Evolutionary conservation across 2,113 vertebrate genomes (phyloP), one percentile per base, ranked within the genome.

Genomic region (Noturus placidus): DNA sequence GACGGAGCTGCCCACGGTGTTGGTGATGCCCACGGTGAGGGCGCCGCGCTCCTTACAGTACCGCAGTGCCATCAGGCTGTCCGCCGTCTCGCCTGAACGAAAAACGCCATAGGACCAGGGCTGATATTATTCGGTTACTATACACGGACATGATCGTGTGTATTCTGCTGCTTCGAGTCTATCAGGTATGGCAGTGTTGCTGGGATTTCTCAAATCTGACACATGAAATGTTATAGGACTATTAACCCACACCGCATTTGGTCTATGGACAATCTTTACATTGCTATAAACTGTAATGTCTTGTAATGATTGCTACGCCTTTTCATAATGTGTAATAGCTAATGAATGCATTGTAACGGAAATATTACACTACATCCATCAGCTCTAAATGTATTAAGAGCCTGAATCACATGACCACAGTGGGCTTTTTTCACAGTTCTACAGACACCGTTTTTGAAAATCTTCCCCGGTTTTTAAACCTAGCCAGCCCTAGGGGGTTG

Each of bases 1-100:
- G 89, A 99, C 98, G 65, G 98, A 99, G 93, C 98, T 99, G 92
- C 98, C 98, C 1, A 99, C 98, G 0, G 98, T 99, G 93, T 99
- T 99, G n/a, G 98, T 99, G 91, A 99, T 94, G 20, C 98, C 98
- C 33, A 99, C 97, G 0, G 98, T 99, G 77, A 99, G 92, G 84
- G 98, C 98, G 2, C 98, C 98, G 84, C 97, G 92, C 92, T 99
- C 98, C 86, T 99, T 99, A 92, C 97, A 99, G 92, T 99, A 99
- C 7, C 95, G 95, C 22, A 99, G 96, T 1, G 94, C 97, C 97
- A 99, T 96, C 89, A 99, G 91, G 1, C 97, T 99, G 91, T 99
- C 98, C 7, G 98, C 98, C 0, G 98, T 99, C 94, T 99, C 98
- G 0, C 98, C 98, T 99, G 92, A 56, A 86, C 42, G 67, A 27